Evolutionary conservation across 2,888 invertebrate genomes (phyloP), one percentile per base, ranked within the genome.

Genomic region (Amaurobius ferox): DNA sequence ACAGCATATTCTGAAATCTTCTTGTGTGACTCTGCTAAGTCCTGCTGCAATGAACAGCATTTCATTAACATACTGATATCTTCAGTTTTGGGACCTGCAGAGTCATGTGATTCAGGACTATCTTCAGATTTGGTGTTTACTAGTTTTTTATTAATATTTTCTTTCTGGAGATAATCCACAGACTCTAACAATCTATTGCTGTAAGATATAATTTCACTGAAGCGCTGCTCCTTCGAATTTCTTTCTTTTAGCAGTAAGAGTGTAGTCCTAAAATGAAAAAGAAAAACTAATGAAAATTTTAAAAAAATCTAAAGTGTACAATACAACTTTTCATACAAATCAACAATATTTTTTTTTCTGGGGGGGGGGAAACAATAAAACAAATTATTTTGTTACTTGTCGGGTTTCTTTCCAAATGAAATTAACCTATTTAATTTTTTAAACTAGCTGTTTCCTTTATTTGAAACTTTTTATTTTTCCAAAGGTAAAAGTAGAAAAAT

Each of bases 171-270:
- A n/a, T 66, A 85, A 61, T 85, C 83, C 28, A 85, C 62, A 5
- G 77, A 77, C 67, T 85, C 83, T n/a, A 78, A 32, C n/a, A 85
- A 64, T 29, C 77, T 76, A 19, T 77, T 85, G 16, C 77, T 77
- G 39, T 85, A 66, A 35, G 48, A 48, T 35, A 85, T 85, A 5
- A 77, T 28, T 40, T 78, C 83, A n/a, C 44, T 44, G 29, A 85
- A 85, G 29, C 83, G 77, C 9, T 72, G 66, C 48, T 85, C 83
- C 61, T 30, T 71, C 6, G 44, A 13, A 29, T 85, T 85, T 26
- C 83, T 77, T 11, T 66, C 61, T 29, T 72, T 71, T 1, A 85
- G 32, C 23, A 55, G 77, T 3, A 71, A 30, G 16, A 85, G 35
- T 26, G 78, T 66, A 26, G 5, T 5, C 32, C 83, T 85, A 48